phyloP scores from a whole-genome alignment of 2,888 invertebrate species.

The Barypeithes pellucidus region DNA sequence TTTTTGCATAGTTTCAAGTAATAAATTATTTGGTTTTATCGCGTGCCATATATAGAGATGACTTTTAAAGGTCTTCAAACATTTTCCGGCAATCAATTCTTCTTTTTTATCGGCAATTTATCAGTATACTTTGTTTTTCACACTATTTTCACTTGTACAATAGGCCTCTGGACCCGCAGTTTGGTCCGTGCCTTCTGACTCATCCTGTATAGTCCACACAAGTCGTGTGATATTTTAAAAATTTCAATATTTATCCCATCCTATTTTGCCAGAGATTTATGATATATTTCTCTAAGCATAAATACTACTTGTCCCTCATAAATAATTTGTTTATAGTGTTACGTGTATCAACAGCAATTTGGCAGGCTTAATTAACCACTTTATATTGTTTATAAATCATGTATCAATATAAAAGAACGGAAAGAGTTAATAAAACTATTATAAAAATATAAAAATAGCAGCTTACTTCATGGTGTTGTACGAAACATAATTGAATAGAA shows the following conservation, averaged over 20 bases:
- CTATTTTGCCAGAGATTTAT: no score
- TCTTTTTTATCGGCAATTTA: background rate
- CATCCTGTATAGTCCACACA: no score
- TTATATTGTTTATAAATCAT: conserved; percentile 23
- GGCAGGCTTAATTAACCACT: conserved; percentile 5
- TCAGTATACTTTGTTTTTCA: no score
- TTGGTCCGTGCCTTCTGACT: no score
- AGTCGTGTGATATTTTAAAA: no score
- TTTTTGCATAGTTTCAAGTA: conserved; percentile 12
- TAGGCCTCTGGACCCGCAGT: no score
- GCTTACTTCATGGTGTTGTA: conserved; percentile 4
- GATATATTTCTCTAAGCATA: no score
- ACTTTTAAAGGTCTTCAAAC: conserved; percentile 13
- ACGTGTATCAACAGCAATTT: background rate
- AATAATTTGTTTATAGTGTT: conserved; percentile 11
- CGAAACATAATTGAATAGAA: no score
- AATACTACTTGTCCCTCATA: conserved; percentile 8
- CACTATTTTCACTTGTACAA: no score
- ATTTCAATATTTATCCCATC: no score
- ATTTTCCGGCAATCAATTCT: conserved; percentile 1
- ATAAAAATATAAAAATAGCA: conserved; percentile 4
- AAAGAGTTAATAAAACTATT: conserved; percentile 19
- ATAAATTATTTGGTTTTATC: conserved; percentile 21
- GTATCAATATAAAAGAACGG: background rate
- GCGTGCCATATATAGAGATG: conserved; percentile 19